Evolutionary conservation across 1,140 invertebrate genomes (phyloP), one percentile per base, ranked within the genome.

Genomic region (Colletes latitarsis): DNA sequence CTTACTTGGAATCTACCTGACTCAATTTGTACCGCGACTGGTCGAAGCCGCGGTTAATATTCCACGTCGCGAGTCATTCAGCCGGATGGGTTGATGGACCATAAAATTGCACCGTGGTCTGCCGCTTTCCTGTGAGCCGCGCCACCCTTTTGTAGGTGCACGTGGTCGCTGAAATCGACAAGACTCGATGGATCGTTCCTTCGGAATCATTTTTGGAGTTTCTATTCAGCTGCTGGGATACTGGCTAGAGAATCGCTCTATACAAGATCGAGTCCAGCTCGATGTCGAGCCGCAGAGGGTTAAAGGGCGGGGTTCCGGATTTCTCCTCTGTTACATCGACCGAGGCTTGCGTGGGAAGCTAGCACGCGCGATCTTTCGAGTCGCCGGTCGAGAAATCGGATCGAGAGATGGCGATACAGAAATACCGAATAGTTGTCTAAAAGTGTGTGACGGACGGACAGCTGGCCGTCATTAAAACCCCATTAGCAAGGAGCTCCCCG

Each of bases 391-490:
- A 66, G 73, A 78, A 85, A 88, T 88, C 82, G 77, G 74, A 86
- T 86, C 84, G 77, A 85, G 77, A 81, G 77, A 88, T 88, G 87
- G 82, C 75, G 84, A 88, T 87, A 83, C 84, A 83, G 85, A 84
- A 83, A 83, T 83, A 89, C 88, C 81, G 88, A 87, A 89, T 89
- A 89, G 80, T 90, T 88, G 85, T 91, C 91, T 91, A 91, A 91
- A 92, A 92, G 83, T 89, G 90, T 89, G 85, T 89, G 89, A 90
- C 87, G 83, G 92, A 93, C 91, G 88, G 93, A 92, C 93, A 93
- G 93, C 93, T 93, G 93, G 92, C 92, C 92, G 92, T 93, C 93
- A 93, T 93, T 93, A 93, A 93, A 93, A 93, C 91, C 92, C 92
- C 92, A 93, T 93, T 93, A 93, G 92, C 92, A 87, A 91, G 90